These are phyloP conservation scores for Antrozous pallidus DNA, from an alignment of 2,797 vertebrate genomes.

Conservation along the genomic window DNA sequence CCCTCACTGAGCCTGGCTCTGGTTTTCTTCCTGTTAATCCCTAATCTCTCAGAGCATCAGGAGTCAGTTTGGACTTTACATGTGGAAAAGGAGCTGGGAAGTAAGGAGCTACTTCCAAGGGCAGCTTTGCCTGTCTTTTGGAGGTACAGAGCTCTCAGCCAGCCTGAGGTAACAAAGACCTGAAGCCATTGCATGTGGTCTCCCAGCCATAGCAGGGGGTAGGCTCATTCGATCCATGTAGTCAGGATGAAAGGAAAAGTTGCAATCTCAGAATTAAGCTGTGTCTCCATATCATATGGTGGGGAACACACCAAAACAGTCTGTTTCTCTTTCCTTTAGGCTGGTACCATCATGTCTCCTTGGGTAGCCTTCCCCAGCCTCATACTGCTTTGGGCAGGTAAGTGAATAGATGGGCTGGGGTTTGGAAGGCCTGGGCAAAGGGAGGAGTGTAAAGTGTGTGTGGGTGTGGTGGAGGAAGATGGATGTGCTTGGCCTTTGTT, in stretches of 20 bases:
- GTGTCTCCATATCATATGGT: background rate
- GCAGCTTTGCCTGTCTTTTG: background rate
- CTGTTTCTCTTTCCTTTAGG: background rate
- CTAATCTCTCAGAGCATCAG: background rate
- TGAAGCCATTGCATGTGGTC: background rate
- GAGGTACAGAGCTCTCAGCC: background rate
- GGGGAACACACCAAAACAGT: background rate
- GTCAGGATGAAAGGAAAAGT: background rate
- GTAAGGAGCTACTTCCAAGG: background rate
- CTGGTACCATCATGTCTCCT: background rate
- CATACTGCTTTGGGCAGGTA: slow-evolving; percentile 29
- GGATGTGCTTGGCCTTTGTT: background rate
- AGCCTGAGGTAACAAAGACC: background rate
- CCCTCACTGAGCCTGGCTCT: background rate
- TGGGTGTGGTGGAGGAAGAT: background rate
- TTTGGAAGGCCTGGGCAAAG: background rate
- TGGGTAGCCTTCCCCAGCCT: background rate
- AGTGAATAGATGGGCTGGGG: background rate
- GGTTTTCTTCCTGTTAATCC: background rate
- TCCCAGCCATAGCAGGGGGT: background rate
- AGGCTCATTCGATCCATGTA: background rate
- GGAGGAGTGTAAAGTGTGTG: background rate
- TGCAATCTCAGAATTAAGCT: background rate
- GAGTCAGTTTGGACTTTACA: too few species aligned
- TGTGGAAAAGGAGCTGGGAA: background rate